phyloP scores from a whole-genome alignment of 2,888 invertebrate species.

The Lycia hirtaria region DNA sequence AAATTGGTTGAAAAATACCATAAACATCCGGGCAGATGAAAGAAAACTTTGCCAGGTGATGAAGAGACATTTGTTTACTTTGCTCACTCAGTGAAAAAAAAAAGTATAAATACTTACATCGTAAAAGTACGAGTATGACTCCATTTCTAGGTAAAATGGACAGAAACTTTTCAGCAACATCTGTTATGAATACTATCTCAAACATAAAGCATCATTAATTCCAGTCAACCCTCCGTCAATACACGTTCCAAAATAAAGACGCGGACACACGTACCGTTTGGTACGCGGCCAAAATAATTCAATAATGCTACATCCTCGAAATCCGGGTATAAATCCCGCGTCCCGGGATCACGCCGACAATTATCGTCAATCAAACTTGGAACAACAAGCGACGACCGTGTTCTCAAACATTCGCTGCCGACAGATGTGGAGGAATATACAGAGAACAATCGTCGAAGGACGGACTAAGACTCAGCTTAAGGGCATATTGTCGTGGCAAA shows the following conservation, averaged over 20 bases:
- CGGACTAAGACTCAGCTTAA: too few relatives aligned
- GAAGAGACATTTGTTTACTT: too few relatives aligned
- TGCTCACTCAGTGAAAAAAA: too few relatives aligned
- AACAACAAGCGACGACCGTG: constrained; percentile 50
- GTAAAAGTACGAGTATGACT: too few relatives aligned
- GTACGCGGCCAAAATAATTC: constrained; percentile 40
- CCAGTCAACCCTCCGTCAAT: constrained; percentile 9
- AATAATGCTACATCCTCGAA: constrained; percentile 31
- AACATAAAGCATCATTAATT: neutral
- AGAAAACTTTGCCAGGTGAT: too few relatives aligned
- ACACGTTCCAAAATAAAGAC: constrained; percentile 24
- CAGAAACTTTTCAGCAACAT: neutral
- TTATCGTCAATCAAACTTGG: constrained; percentile 57
- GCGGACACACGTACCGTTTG: constrained; percentile 23
- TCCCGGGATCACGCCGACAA: constrained; percentile 36
- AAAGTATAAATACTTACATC: too few relatives aligned
- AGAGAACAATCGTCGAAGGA: neutral
- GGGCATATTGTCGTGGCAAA: too few relatives aligned
- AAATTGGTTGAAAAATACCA: too few relatives aligned
- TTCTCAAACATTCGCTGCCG: constrained; percentile 37
- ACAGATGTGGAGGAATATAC: neutral
- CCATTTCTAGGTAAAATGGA: too few relatives aligned
- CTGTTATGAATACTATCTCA: neutral
- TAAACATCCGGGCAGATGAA: too few relatives aligned
- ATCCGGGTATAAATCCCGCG: constrained; percentile 37